Evolutionary conservation across 2,797 vertebrate genomes (phyloP), one percentile per base, ranked within the genome.

Genomic region (Etheostoma nigrum): DNA sequence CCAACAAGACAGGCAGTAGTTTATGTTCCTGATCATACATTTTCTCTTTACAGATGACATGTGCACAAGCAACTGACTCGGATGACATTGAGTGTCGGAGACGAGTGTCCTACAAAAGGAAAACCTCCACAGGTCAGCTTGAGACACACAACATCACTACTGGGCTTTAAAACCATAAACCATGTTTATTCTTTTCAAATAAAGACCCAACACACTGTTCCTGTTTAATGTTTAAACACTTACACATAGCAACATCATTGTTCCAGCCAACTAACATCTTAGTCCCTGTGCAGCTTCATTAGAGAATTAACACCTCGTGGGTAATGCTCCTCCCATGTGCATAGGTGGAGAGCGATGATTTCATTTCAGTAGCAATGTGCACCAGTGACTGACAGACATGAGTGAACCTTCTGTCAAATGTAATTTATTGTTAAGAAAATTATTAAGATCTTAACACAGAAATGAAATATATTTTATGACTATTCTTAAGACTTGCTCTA

Each of bases 31-130:
- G 19, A 36, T 73, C 4, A 14, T 6, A 7, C 1, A 3, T 74
- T 72, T 4, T 53, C 27, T 12, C 8, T 79, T 72, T 61, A 59
- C 59, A 91, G 90, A 62, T 70, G 0, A 63, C 68, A 2, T 23
- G 45, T 47, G 14, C 67, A 5, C 76, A 87, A 42, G 68, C 90
- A 72, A 87, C 91, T 67, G 95, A 96, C 74, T 96, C 91, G 84
- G 97, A 97, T 21, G 95, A 95, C 76, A 68, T 82, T 79, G 96
- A 94, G 83, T 92, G 93, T 89, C 95, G 94, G 78, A 94, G 96
- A 82, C 96, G 95, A 90, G 88, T 95, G 72, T 97, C 97, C 72
- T 96, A 96, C 90, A 96, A 90, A 78, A 96, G 95, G 86, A 97
- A 95, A 90, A 91, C 88, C 72, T 96, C 96, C 44, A 90, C 95